Base-by-base conservation (phyloP, 2,888 invertebrate species). In the Leptura quadrifasciata region DNA sequence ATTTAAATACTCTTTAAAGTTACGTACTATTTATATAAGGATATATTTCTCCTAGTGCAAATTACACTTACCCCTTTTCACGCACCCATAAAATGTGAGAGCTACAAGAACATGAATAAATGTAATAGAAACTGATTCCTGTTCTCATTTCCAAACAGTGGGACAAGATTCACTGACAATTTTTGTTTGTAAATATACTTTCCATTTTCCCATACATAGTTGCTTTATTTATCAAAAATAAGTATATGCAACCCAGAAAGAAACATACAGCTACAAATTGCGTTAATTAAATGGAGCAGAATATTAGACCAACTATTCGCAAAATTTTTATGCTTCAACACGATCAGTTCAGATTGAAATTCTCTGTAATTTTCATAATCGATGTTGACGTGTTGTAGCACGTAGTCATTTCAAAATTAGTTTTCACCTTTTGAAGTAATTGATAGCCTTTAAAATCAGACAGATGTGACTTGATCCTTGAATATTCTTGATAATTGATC, bases 81-180 rank as follows among this genome's bases (percentile, higher is more conserved):
- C 78, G 76, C 80, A 79, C 0, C 76, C 79, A 55, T 68, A 78
- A 47, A 75, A 74, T 5, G 77, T 75, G 10, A 79, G 61, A 20
- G 79, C 72, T 18, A 75, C 31, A 8, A 80, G 71, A 1, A 76
- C 74, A 58, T 75, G 76, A 20, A 79, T 35, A 55, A 80, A 77
- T 17, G 78, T 79, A 55, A 68, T 10, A 12, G 79, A 75, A 76
- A 79, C 55, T 75, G 55, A 12, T 3, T 9, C 47, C 72, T 73
- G 10, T 76, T 80, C 12, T 70, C 72, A 39, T 57, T 72, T 17
- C 81, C 81, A 69, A 81, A 81, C 3, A 79, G 78, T 10, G 80
- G 76, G n/a, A 80, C 67, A 15, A 75, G 75, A 68, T 79, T 77
- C n/a, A 81, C 77, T n/a, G 79, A 78, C 35, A 74, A 72, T 54